phyloP scores from a whole-genome alignment of 2,113 vertebrate species.

The Ctenomys sociabilis region DNA sequence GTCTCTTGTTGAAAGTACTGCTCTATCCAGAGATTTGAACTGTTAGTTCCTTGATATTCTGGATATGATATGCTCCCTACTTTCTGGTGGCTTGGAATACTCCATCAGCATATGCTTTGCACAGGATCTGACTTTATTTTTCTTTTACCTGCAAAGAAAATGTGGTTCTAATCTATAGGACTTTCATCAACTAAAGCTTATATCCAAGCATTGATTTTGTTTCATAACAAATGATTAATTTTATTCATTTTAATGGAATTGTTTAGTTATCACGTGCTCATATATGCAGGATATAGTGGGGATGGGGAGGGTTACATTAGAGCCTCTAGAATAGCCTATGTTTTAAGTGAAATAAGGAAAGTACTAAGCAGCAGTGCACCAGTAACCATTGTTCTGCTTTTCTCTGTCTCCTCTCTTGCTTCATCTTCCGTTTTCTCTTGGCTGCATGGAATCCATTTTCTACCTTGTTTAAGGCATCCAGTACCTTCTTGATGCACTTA shows the following conservation, averaged over 20 bases:
- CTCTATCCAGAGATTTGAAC: not conserved
- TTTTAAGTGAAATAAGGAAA: not conserved
- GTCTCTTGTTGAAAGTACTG: conserved; percentile 10
- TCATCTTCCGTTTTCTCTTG: not conserved
- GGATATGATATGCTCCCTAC: not conserved
- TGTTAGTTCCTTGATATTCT: not conserved
- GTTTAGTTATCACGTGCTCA: not conserved
- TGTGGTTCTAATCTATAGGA: not conserved
- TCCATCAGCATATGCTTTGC: conserved; percentile 28
- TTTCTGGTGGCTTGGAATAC: conserved; percentile 11
- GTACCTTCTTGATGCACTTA: not conserved
- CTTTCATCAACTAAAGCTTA: not conserved
- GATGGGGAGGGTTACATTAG: not conserved
- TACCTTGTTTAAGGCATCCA: not conserved
- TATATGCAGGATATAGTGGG: not conserved
- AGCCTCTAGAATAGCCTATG: not conserved
- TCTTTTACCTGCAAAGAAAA: not conserved
- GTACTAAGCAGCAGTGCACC: not conserved
- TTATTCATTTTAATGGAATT: conserved; percentile 4
- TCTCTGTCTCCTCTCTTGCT: not conserved
- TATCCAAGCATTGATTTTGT: not conserved
- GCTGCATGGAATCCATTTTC: not conserved
- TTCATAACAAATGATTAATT: not conserved
- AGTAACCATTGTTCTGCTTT: not conserved
- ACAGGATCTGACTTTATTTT: conserved; percentile 35